Conservation (phyloP, 1,140 invertebrate species). For the Grapholita molesta region DNA sequence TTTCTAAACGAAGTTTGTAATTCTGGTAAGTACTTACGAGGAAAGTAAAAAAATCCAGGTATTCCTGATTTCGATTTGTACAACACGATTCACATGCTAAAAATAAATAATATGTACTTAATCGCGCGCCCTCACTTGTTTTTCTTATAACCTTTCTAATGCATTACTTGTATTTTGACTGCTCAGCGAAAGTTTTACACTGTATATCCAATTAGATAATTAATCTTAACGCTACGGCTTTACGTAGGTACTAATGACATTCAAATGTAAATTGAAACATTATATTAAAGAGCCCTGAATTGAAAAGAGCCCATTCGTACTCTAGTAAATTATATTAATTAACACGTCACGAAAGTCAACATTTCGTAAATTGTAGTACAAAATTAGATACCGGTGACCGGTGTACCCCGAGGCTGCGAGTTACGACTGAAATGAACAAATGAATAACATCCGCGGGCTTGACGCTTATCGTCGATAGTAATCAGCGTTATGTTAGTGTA, state of each 20-base stretch:
- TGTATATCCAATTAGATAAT: too few species aligned
- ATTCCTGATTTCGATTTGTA: neutral
- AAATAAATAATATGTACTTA: too few species aligned
- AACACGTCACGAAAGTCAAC: neutral
- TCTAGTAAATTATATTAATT: neutral
- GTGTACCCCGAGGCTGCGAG: neutral
- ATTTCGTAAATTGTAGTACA: neutral
- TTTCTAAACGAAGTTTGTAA: neutral
- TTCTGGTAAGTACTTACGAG: neutral
- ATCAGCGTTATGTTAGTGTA: conserved; percentile 11
- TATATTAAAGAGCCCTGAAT: neutral
- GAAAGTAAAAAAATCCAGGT: neutral
- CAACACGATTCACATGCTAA: neutral
- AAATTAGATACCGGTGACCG: neutral
- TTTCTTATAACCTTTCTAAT: too few species aligned
- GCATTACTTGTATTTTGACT: too few species aligned
- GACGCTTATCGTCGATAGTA: neutral
- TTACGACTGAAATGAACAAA: conserved; percentile 1
- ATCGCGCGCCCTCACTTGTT: too few species aligned
- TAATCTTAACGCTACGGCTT: too few species aligned
- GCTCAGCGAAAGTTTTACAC: too few species aligned
- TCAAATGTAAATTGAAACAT: too few species aligned
- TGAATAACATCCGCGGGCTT: neutral
- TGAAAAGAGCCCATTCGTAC: neutral
- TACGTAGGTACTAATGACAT: too few species aligned